Conservation (phyloP, 1,140 invertebrate genomes). For the Drosophila hydei region DNA sequence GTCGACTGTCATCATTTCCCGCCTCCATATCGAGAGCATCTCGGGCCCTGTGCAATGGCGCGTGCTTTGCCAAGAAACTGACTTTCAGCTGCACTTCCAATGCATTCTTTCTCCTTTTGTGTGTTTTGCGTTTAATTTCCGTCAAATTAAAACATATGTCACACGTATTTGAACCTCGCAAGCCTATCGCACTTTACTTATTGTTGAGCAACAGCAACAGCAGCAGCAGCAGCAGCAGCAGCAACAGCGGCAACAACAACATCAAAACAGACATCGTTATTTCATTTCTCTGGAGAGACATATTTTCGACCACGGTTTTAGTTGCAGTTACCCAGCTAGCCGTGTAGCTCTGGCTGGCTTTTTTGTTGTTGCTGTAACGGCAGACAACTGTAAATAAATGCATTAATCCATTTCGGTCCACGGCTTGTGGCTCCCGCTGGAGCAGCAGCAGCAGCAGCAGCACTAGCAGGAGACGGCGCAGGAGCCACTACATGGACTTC, state of each 20-base stretch:
- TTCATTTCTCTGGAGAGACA: constrained; percentile 42
- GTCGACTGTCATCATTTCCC: not conserved
- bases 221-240: constrained; percentile 7
- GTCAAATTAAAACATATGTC: constrained; percentile 69
- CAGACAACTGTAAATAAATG: constrained; percentile 24
- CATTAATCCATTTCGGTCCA: constrained; percentile 25
- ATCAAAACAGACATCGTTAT: constrained; percentile 1
- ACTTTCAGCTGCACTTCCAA: constrained; percentile 32
- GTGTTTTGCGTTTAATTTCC: constrained; percentile 62
- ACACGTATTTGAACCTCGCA: constrained; percentile 9
- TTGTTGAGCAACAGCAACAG: not conserved
- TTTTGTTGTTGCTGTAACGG: not conserved
- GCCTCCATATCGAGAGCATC: not conserved
- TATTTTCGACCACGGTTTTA: constrained; percentile 35
- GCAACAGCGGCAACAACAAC: constrained; percentile 6
- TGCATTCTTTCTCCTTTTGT: constrained; percentile 24
- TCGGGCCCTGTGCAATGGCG: constrained; percentile 54
- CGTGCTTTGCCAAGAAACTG: constrained; percentile 65
- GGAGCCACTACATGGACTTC: not conserved
- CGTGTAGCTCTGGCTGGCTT: not conserved
- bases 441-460: not conserved
- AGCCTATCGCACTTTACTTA: constrained; percentile 29
- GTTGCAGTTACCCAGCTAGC: not conserved
- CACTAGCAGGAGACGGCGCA: not conserved
- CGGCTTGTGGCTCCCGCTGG: constrained; percentile 15